These are phyloP conservation scores for Polymixis flavicincta DNA, from an alignment of 2,888 invertebrate species.

Conservation along the genomic window DNA sequence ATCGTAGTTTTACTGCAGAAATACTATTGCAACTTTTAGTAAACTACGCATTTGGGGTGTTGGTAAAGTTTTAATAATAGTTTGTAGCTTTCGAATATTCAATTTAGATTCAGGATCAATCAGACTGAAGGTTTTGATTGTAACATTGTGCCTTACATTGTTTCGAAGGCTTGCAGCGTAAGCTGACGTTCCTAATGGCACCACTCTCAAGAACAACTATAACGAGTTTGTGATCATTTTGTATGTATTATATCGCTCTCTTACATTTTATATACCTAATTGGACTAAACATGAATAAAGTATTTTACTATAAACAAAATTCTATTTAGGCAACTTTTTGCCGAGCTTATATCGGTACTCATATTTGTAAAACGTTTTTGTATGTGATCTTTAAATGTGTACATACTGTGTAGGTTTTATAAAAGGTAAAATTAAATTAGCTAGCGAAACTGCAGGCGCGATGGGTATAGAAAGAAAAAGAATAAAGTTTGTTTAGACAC, in stretches of 20 bases:
- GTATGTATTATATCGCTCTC: conserved; percentile 37
- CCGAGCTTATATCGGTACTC: conserved; percentile 44
- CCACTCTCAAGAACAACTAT: conserved; percentile 17
- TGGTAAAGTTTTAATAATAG: conserved; percentile 3
- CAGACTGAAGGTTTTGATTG: conserved; percentile 44
- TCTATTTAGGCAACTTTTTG: conserved; percentile 16
- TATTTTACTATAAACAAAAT: conserved; percentile 38
- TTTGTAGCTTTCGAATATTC: conserved; percentile 14
- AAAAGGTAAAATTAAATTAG: too few species aligned
- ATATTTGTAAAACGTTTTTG: conserved; percentile 50
- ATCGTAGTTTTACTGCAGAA: background rate
- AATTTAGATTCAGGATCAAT: conserved; percentile 15
- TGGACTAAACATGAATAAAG: conserved; percentile 4
- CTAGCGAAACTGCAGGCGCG: too few species aligned
- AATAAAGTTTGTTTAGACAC: too few species aligned
- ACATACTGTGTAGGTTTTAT: conserved; percentile 19
- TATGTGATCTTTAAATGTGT: conserved; percentile 39
- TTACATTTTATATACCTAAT: conserved; percentile 17
- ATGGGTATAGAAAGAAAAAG: too few species aligned
- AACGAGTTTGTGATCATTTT: conserved; percentile 14
- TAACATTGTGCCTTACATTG: conserved; percentile 51
- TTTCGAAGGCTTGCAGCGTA: conserved; percentile 23
- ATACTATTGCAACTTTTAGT: background rate
- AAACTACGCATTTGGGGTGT: conserved; percentile 24
- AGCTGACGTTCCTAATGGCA: conserved; percentile 15